These are phyloP conservation scores for Porites lutea DNA, from an alignment of 64 coral and sea anemone species.

Conservation along the genomic window DNA sequence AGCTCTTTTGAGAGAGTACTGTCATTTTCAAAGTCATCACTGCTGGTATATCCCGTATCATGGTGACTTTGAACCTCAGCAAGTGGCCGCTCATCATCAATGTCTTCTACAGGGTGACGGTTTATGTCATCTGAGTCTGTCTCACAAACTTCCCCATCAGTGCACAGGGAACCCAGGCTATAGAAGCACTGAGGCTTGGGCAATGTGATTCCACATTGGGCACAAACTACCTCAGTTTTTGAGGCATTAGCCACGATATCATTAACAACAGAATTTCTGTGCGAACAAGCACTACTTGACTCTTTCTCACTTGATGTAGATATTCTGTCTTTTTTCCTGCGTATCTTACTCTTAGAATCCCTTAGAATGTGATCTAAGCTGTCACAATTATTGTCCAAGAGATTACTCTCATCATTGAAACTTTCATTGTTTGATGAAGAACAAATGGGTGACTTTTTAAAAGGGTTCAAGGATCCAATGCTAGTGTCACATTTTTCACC, in stretches of 20 bases:
- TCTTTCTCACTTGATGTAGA: neutral
- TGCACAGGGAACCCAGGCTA: conserved; percentile 61
- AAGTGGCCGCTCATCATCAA: conserved; percentile 11
- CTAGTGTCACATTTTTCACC: neutral
- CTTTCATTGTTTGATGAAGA: conserved; percentile 5
- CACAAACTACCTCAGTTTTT: conserved; percentile 21
- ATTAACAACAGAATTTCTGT: neutral
- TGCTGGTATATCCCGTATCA: conserved; percentile 71
- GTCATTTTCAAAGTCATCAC: conserved; percentile 31
- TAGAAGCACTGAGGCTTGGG: conserved; percentile 54
- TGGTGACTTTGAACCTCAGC: conserved; percentile 46
- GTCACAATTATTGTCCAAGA: neutral
- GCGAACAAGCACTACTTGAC: neutral
- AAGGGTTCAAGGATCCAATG: neutral
- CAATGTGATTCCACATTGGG: conserved; percentile 11
- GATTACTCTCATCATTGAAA: neutral
- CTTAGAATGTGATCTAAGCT: neutral
- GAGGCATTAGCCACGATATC: conserved; percentile 25
- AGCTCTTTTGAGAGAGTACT: conserved; percentile 23
- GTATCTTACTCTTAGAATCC: neutral
- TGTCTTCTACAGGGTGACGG: conserved; percentile 10
- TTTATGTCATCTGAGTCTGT: conserved; percentile 47
- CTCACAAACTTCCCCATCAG: conserved; percentile 56
- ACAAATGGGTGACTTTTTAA: neutral
- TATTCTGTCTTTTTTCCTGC: neutral